These are phyloP conservation scores for Teleogryllus oceanicus DNA, from an alignment of 2,888 invertebrate genomes.

Conservation along the genomic window DNA sequence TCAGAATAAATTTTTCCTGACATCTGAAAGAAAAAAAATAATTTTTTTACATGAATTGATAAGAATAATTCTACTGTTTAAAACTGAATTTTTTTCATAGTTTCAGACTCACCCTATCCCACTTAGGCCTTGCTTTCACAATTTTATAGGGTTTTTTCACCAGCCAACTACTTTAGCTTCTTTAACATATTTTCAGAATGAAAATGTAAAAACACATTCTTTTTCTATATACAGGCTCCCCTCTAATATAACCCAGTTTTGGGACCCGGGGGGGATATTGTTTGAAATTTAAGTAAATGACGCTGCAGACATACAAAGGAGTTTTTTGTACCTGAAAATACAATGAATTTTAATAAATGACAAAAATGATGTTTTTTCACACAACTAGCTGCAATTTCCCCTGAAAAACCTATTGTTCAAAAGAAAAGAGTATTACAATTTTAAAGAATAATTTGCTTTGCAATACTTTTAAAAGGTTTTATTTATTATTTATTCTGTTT, in stretches of 20 bases:
- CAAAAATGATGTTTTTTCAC: too few relatives aligned
- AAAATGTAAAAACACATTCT: conserved; percentile 80
- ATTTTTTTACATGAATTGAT: neutral
- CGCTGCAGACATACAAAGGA: conserved; percentile 85
- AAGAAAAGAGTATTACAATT: too few relatives aligned
- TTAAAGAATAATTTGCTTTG: too few relatives aligned
- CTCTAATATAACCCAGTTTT: conserved; percentile 77
- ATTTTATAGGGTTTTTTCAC: conserved; percentile 89
- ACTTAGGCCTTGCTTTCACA: conserved; percentile 86
- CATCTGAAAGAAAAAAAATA: conserved; percentile 48
- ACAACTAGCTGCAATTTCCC: too few relatives aligned
- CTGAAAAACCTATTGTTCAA: too few relatives aligned
- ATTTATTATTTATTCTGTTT: too few relatives aligned
- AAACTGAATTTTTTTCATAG: neutral
- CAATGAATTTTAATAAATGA: neutral
- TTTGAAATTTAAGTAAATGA: conserved; percentile 93
- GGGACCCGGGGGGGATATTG: conserved; percentile 86
- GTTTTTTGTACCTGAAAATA: conserved; percentile 74
- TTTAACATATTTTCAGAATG: conserved; percentile 91
- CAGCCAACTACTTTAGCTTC: conserved; percentile 83
- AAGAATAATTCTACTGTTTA: neutral
- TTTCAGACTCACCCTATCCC: conserved; percentile 64
- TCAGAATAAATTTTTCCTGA: conserved; percentile 62
- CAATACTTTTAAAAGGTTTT: too few relatives aligned
- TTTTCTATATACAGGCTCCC: conserved; percentile 84